phyloP scores from a whole-genome alignment of 2,888 invertebrate species.

The Eulithis testata region DNA sequence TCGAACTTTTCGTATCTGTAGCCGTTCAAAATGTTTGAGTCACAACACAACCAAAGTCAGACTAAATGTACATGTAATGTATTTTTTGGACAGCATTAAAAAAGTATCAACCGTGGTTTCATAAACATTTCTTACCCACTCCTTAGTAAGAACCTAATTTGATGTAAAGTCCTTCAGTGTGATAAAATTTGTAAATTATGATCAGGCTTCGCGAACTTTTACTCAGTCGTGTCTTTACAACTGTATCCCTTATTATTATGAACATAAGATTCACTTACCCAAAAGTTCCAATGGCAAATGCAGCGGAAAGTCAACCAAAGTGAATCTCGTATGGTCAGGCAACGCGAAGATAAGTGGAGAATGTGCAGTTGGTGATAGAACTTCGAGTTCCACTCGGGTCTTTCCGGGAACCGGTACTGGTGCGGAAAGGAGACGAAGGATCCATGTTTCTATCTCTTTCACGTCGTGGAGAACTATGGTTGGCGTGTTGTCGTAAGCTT shows the following conservation, averaged over 20 bases:
- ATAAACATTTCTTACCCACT: too few relatives aligned
- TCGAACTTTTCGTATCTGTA: too few relatives aligned
- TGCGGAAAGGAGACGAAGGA: conserved; percentile 96
- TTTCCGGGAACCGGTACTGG: conserved; percentile 99
- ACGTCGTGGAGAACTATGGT: conserved; percentile 97
- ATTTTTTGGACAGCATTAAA: too few relatives aligned
- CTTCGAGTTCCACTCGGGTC: conserved; percentile 92
- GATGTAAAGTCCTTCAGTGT: too few relatives aligned
- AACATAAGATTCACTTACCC: conserved; percentile 73
- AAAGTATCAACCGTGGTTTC: too few relatives aligned
- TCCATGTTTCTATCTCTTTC: conserved; percentile 99
- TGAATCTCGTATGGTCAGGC: conserved; percentile 98
- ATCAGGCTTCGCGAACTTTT: too few relatives aligned
- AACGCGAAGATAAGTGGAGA: conserved; percentile 95
- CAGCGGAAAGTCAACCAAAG: conserved; percentile 98
- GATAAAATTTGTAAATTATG: too few relatives aligned
- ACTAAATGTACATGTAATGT: too few relatives aligned
- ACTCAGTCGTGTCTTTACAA: too few relatives aligned
- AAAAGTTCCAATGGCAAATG: conserved; percentile 98
- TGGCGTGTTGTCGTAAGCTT: conserved; percentile 91
- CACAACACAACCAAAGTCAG: too few relatives aligned
- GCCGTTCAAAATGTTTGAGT: too few relatives aligned
- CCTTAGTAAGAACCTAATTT: too few relatives aligned
- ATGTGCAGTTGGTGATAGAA: conserved; percentile 93
- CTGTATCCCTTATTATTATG: background rate